Evolutionary conservation across 1,140 invertebrate genomes (phyloP).

Genomic region (Drosophila tsacasi): DNA sequence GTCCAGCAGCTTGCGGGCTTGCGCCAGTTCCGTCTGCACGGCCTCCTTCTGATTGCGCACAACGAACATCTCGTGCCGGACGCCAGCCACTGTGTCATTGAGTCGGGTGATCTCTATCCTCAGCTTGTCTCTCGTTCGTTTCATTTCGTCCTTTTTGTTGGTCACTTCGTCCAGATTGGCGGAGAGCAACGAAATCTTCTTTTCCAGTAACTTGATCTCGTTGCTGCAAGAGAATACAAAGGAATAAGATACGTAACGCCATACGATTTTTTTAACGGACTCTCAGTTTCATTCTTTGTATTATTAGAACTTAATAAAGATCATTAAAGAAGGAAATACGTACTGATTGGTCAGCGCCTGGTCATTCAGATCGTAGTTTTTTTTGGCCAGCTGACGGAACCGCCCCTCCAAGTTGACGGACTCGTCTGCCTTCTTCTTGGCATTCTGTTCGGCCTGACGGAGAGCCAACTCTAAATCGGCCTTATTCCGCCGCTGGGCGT

Average conservation of each 20-base stretch:
- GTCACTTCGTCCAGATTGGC: slow-evolving; percentile 26
- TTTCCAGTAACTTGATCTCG: slow-evolving; percentile 17
- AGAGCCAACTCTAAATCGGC: background rate
- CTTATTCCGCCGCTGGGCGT: background rate
- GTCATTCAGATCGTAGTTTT: slow-evolving; percentile 30
- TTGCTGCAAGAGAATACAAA: slow-evolving; percentile 21
- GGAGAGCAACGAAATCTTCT: slow-evolving; percentile 11
- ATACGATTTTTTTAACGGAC: too few species aligned
- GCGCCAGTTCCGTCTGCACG: slow-evolving; percentile 6
- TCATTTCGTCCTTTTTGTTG: slow-evolving; percentile 24
- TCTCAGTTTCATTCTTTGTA: too few species aligned
- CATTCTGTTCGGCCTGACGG: background rate
- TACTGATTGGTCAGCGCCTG: slow-evolving; percentile 14
- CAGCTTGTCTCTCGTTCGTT: slow-evolving; percentile 17
- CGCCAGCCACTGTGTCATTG: slow-evolving; percentile 14
- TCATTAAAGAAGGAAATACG: background rate
- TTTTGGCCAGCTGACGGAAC: slow-evolving; percentile 47
- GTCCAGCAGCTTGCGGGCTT: slow-evolving; percentile 18
- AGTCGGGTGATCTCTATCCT: slow-evolving; percentile 26
- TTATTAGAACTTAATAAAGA: background rate
- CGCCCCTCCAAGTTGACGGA: slow-evolving; percentile 32
- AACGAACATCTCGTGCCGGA: slow-evolving; percentile 26
- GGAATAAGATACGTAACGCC: background rate
- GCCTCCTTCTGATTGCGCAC: slow-evolving; percentile 30
- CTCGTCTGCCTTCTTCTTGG: slow-evolving; percentile 43